Base-by-base conservation (phyloP, 2,888 invertebrate genomes). In the Harpagoxenus sublaevis region DNA sequence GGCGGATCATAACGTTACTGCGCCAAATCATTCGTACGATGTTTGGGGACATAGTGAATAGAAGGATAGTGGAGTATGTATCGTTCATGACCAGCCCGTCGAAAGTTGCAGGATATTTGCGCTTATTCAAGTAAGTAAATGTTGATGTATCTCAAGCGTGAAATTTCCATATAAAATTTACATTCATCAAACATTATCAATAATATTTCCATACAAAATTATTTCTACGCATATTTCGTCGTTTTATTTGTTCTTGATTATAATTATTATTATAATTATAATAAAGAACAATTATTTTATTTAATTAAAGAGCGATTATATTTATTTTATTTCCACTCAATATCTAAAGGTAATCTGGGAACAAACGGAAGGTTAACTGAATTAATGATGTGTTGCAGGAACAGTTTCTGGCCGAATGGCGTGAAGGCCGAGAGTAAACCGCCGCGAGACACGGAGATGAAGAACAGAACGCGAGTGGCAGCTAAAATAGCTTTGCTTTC, bases 51-150 rank as follows among this genome's bases (percentile, higher is more conserved):
- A 97, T 97, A 89, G 97, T 98, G 57, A 98, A 98, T 95, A 96
- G 98, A 92, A 97, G 98, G 94, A 99, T 99, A 86, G 96, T 98
- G 75, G 98, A 99, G 92, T 97, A 98, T 92, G 98, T 99, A 1
- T 97, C 98, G 39, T 97, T 97, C 87, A 95, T 98, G 91, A 99
- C 99, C 0, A 98, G 98, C 88, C 98, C 98, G 0, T 97, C 97
- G 87, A 98, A 98, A 93, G 97, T 99, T 65, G 98, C 98, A 1
- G 97, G 97, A 92, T 98, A 98, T 95, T 96, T 99, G 85, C 97
- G 97, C 94, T 96, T 97, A 45, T 97, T 99, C 94, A 98, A 98
- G 98, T 98, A 94, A 96, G 97, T 95, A 87, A 5, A 10, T 60
- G 12, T 9, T 23, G 3, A 84, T 82, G 4, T 23, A 68, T 23